phyloP scores from a whole-genome alignment of 35 echinoderm and acorn worm species.

The Stichopus chloronotus region DNA sequence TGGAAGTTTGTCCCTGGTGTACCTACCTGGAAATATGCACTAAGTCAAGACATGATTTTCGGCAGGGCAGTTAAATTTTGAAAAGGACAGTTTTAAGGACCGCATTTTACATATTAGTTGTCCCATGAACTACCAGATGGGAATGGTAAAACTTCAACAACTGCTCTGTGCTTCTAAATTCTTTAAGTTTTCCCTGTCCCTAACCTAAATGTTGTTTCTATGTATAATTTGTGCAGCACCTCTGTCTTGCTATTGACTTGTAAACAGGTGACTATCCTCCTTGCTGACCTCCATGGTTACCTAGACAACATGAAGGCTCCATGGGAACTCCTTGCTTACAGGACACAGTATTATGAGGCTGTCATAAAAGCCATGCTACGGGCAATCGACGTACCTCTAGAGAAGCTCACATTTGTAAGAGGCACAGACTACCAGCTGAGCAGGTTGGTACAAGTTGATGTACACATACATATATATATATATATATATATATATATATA shows the following conservation, averaged over 20 bases:
- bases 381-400: slow-evolving; percentile 86
- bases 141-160: too few relatives aligned
- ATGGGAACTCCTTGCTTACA: slow-evolving; percentile 81
- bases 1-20: too few relatives aligned
- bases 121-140: too few relatives aligned
- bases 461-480: not conserved
- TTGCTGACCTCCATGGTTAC: slow-evolving; percentile 98
- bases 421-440: slow-evolving; percentile 97
- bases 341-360: slow-evolving; percentile 85
- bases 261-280: slow-evolving; percentile 84
- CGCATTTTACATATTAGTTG: too few relatives aligned
- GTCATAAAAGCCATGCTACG: slow-evolving; percentile 96
- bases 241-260: not conserved
- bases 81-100: too few relatives aligned
- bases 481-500: too few relatives aligned
- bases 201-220: too few relatives aligned
- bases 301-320: slow-evolving; percentile 99
- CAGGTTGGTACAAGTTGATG: slow-evolving; percentile 63
- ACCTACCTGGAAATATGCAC: too few relatives aligned
- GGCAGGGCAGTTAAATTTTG: too few relatives aligned
- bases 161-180: too few relatives aligned
- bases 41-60: too few relatives aligned
- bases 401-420: slow-evolving; percentile 89
- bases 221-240: not conserved
- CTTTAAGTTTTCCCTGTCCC: too few relatives aligned